Evolutionary conservation across 2,888 invertebrate genomes (phyloP).

Genomic region (Platycnemis pennipes): DNA sequence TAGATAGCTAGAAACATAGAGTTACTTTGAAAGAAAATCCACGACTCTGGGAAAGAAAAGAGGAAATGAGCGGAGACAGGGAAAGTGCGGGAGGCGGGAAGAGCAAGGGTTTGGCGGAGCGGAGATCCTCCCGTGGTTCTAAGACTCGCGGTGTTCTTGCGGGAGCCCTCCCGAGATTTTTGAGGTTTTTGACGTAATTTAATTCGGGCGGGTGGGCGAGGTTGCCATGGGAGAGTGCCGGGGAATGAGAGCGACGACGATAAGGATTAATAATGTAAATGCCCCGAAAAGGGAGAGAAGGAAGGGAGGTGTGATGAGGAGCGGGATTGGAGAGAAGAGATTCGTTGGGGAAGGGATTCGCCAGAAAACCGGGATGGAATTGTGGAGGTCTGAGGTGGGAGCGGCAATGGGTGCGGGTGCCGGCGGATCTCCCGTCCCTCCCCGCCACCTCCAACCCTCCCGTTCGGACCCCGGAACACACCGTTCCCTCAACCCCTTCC

Average conservation of each 20-base stretch:
- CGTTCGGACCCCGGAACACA: background rate
- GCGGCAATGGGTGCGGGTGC: background rate
- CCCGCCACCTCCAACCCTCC: background rate
- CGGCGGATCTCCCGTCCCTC: background rate
- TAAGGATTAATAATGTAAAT: slow-evolving; percentile 30
- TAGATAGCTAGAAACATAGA: too few species aligned
- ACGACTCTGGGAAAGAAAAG: too few species aligned
- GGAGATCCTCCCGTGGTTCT: background rate
- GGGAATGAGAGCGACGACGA: background rate
- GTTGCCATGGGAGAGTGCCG: background rate
- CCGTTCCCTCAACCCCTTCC: background rate
- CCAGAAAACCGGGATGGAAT: background rate
- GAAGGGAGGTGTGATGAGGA: background rate
- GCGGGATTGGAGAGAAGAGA: background rate
- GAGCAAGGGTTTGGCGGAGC: background rate
- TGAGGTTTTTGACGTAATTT: background rate
- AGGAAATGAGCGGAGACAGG: background rate
- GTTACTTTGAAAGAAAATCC: too few species aligned
- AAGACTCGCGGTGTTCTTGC: background rate
- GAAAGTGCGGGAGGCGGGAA: background rate
- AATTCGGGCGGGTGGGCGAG: background rate
- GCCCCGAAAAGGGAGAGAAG: background rate
- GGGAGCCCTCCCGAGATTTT: background rate
- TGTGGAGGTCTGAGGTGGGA: background rate
- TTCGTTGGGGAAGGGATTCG: background rate